A percentile compares a stretch with the other conserved stretches of the same genome.
phyloP scores from a whole-genome alignment of 2,888 invertebrate species.

The Sturmia bella region DNA sequence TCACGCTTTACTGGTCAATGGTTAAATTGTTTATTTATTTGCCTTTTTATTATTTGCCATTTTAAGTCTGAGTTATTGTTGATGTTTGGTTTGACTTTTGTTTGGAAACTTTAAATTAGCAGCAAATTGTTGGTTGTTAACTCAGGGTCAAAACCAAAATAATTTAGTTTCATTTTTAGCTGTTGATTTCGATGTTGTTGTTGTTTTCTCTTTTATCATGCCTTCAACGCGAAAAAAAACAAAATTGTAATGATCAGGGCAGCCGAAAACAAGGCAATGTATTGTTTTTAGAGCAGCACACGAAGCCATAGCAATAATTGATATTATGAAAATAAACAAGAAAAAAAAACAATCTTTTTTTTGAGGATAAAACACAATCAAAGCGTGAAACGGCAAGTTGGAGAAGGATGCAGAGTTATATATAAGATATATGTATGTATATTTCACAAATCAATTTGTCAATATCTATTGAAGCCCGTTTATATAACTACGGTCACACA shows the following conservation, averaged over 20 bases:
- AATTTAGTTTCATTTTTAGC: slow-evolving; percentile 36
- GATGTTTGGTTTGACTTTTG: background rate
- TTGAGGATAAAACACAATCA: too few species aligned
- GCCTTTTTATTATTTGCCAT: slow-evolving; percentile 11
- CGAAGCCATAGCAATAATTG: too few species aligned
- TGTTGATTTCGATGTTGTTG: background rate
- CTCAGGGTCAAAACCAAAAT: slow-evolving; percentile 50
- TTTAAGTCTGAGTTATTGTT: slow-evolving; percentile 8
- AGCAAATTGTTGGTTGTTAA: slow-evolving; percentile 22
- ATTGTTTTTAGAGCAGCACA: too few species aligned
- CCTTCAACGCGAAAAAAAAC: background rate
- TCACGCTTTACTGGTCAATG: slow-evolving; percentile 53
- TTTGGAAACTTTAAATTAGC: slow-evolving; percentile 28
- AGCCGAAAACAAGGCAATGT: too few species aligned
- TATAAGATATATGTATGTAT: too few species aligned
- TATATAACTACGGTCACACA: too few species aligned
- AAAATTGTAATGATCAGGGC: slow-evolving; percentile 2
- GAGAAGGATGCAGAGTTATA: too few species aligned
- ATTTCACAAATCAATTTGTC: too few species aligned
- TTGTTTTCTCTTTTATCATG: background rate
- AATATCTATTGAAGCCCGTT: too few species aligned
- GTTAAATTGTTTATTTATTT: slow-evolving; percentile 34
- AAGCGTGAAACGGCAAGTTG: too few species aligned
- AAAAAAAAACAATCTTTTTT: too few species aligned
- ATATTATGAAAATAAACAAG: too few species aligned